These are phyloP conservation scores for Apteryx mantelli DNA, from an alignment of 2,113 vertebrate genomes.

Conservation along the genomic window DNA sequence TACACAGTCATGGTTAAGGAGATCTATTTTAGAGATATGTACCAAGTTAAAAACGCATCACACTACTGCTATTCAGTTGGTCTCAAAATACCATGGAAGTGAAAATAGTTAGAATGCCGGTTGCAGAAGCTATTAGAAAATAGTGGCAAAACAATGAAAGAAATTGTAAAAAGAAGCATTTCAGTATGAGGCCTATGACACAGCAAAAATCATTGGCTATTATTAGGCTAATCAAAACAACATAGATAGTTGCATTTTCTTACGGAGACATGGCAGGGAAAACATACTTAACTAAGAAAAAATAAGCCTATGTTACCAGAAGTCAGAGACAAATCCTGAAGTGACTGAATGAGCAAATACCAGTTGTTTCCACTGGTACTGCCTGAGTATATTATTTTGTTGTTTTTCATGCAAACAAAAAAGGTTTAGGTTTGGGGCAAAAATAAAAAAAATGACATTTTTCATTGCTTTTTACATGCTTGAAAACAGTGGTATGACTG, in stretches of 20 bases:
- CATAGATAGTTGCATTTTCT: neutral
- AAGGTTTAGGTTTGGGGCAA: neutral
- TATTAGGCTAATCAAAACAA: neutral
- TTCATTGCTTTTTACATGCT: neutral
- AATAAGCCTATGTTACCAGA: neutral
- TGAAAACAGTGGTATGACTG: neutral
- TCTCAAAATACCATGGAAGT: neutral
- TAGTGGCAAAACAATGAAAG: neutral
- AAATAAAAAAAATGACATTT: neutral
- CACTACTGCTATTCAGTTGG: neutral
- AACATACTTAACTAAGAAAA: neutral
- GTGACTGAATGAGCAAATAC: neutral
- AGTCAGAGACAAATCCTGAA: neutral
- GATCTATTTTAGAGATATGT: neutral
- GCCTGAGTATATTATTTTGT: neutral
- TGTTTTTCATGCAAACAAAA: neutral
- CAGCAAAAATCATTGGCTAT: neutral
- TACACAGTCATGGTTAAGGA: neutral
- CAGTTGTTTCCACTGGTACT: neutral
- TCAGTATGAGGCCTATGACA: neutral
- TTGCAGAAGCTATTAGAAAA: slow-evolving; percentile 30
- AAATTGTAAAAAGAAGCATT: slow-evolving; percentile 1
- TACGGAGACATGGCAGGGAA: neutral
- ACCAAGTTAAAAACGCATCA: neutral
- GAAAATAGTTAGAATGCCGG: neutral